Base-by-base conservation (phyloP, 2,888 invertebrate genomes). In the Acrocyrtus sp. region DNA sequence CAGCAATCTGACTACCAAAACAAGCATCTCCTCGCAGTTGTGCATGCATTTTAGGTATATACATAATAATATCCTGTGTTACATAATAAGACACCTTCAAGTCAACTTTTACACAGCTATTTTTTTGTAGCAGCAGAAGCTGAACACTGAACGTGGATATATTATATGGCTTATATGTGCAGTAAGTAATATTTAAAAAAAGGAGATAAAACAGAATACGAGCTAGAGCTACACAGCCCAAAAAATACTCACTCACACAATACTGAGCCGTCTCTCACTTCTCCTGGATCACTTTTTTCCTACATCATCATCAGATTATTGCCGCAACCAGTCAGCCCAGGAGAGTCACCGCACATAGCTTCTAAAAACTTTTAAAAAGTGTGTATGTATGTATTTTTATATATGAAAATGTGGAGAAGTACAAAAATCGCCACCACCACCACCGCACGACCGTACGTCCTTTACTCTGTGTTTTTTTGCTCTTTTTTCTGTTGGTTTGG, bases 251-350 rank as follows among this genome's bases (percentile, higher is more conserved):
- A 17, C 45, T 45, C 51, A 51, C 19, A 34, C 26, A 34, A 5
- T 54, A 21, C 3, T 50, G 22, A 45, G 21, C 43, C 39, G 62
- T 53, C 53, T 56, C 56, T 26, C 56, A 51, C 51, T 48, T 57
- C 57, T n/a, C 39, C 61, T 69, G 69, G 69, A 69, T 69, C 69
- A 69, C 62, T 69, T 69, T 69, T n/a, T n/a, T 62, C 69, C 56
- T 56, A 15, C 19, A 45, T 19, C 61, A 69, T 69, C 68, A 60
- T 67, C 68, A 62, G 62, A 69, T 69, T 69, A 69, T 45, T 34
- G 34, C 34, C 34, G 12, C 34, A 34, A 34, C 34, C 34, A 34
- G 34, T 34, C 6, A 34, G 34, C 34, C 12, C 34, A 34, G 34
- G 6, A 34, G 34, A 34, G 34, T n/a, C 34, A 8, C 34, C 5